These are phyloP conservation scores for Caranx ignobilis DNA, from an alignment of 2,113 vertebrate species.

Conservation along the genomic window DNA sequence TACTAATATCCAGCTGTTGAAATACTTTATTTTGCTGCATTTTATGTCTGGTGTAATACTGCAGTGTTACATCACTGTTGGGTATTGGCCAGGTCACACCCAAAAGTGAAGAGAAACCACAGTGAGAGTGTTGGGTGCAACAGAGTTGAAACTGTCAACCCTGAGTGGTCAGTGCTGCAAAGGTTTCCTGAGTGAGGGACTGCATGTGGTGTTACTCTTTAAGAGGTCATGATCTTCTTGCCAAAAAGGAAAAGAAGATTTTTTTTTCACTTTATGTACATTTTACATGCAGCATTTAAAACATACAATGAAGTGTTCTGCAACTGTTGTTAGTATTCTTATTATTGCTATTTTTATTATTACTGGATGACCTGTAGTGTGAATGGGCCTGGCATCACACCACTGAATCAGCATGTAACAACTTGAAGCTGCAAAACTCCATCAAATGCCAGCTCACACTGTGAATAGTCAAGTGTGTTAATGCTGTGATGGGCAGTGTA, in stretches of 20 bases:
- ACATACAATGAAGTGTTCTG: background rate
- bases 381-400: constrained; percentile 89
- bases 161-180: constrained; percentile 14
- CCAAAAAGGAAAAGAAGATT: background rate
- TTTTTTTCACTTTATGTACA: background rate
- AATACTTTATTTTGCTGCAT: background rate
- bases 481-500: constrained; percentile 77
- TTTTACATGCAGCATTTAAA: background rate
- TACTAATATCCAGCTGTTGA: constrained; percentile 7
- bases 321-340: background rate
- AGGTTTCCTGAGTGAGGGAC: background rate
- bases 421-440: constrained; percentile 80
- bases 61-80: constrained; percentile 26
- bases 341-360: constrained; percentile 9
- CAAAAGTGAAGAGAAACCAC: constrained; percentile 19
- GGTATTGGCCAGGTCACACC: constrained; percentile 20
- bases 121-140: constrained; percentile 40
- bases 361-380: constrained; percentile 75
- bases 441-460: constrained; percentile 70
- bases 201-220: constrained; percentile 7
- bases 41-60: constrained; percentile 27
- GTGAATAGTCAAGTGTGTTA: constrained; percentile 66
- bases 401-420: constrained; percentile 90
- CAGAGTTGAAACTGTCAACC: constrained; percentile 36
- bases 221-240: background rate